Evolutionary conservation across 2,113 vertebrate genomes (phyloP).

Genomic region (Oenanthe oenanthe): DNA sequence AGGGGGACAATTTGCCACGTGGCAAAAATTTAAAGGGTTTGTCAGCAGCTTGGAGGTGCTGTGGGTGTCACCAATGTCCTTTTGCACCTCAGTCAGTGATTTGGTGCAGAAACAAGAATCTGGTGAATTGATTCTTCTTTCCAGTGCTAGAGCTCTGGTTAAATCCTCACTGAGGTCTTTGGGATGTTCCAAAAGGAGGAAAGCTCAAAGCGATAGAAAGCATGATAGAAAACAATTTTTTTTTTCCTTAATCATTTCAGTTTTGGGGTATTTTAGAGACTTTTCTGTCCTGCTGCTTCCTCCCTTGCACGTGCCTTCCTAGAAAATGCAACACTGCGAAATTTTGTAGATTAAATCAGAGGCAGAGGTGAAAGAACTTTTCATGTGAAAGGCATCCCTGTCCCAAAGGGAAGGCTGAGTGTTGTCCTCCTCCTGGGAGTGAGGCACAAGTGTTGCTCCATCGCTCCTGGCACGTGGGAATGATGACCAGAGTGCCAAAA

Average conservation of each 20-base stretch:
- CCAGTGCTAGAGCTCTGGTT: background rate
- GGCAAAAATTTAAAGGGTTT: background rate
- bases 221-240: too few relatives aligned
- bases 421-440: background rate
- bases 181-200: background rate
- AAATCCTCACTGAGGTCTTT: background rate
- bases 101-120: background rate
- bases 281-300: background rate
- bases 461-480: background rate
- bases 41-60: accelerated
- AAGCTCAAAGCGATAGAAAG: background rate
- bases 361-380: background rate
- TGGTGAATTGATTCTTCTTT: background rate
- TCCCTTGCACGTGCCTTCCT: background rate
- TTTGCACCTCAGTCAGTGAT: background rate
- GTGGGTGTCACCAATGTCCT: background rate
- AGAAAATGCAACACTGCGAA: background rate
- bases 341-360: background rate
- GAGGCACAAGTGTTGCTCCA: background rate
- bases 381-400: background rate
- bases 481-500: background rate
- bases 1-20: accelerated
- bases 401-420: background rate
- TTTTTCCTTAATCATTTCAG: background rate
- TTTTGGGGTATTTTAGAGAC: background rate